Evolutionary conservation across 2,888 invertebrate species (phyloP), one percentile per base, ranked within the genome.

Genomic region (Yponomeuta sedellus): DNA sequence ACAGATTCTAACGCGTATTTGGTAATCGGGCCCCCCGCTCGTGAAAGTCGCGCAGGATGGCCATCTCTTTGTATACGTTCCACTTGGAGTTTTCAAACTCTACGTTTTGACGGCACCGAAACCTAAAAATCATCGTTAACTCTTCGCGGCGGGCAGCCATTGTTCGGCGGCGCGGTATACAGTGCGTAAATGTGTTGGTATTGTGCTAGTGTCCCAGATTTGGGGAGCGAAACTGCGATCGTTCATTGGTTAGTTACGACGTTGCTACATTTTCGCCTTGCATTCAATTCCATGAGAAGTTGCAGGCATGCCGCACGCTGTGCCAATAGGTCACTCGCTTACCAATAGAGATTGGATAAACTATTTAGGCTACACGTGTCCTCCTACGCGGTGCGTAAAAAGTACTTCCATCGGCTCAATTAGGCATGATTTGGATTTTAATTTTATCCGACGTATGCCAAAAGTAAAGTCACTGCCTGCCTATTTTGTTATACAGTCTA

Each of bases 1-100:
- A 90, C 88, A 91, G 88, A 88, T 90, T 89, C 90, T 89, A 89
- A 88, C 86, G 85, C 83, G 85, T 83, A 88, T 91, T 91, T 90
- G 88, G 90, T 89, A 90, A 91, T 90, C 88, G 85, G 86, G 88
- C 83, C 83, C 83, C 82, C 85, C 83, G 82, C 81, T 82, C 88
- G 89, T 88, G 89, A 91, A 91, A 90, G 90, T 89, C 88, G 85
- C 85, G 77, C 85, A 87, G 86, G 88, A 86, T 86, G 81, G 85
- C 77, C 78, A 70, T 70, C 85, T 88, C 79, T 85, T 86, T 86
- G 85, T 87, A 80, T 78, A 77, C 81, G 87, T 83, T 85, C 88
- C 80, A 88, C 87, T 85, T 86, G 70, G 77, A 74, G 75, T 73
- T 78, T 77, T 81, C 85, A 12, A 65, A 52, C 82, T 85, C 83